Base-by-base conservation (phyloP, 1,140 invertebrate species). In the Nylanderia fulva region DNA sequence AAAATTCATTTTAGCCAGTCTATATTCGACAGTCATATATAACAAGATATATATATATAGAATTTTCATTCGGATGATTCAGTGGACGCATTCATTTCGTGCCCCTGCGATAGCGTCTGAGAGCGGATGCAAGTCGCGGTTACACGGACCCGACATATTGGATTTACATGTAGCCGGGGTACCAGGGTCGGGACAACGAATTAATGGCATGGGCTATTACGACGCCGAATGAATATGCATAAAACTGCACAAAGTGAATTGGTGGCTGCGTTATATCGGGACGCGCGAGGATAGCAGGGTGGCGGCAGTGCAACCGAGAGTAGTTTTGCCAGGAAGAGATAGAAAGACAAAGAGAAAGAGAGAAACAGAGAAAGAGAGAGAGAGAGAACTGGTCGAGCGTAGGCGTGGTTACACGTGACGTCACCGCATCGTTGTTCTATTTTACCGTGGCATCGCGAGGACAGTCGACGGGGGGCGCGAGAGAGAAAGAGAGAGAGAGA, bases 361-460 rank as follows among this genome's bases (percentile, higher is more conserved):
- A n/a, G n/a, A 36, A 83, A 69, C 48, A 61, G 56, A 24, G 85
- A 56, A 56, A 24, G 15, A 52, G 82, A 54, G 54, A 75, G 39
- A 82, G 58, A 84, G 83, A 71, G 86, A 84, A 72, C 79, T 39
- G 54, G 24, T 63, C 29, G 71, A 52, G 36, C 74, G 84, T 88
- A 91, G 92, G 92, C 92, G 92, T 93, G 92, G 92, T 93, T 93
- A 91, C 91, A 91, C 88, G 90, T 92, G 91, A 93, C 92, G 92
- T 93, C 92, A 93, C 85, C 82, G 83, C 71, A 84, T 71, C 88
- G 91, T 92, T 90, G 92, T 92, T 92, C 91, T 91, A 92, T 92
- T 92, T 93, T 91, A 88, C 88, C 74, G 88, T 86, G 82, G 79
- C 69, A 75, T 66, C 42, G 74, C 86, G 86, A 84, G 87, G 85